Evolutionary conservation across 2,113 vertebrate genomes (phyloP).

Genomic region (Bos indicus): DNA sequence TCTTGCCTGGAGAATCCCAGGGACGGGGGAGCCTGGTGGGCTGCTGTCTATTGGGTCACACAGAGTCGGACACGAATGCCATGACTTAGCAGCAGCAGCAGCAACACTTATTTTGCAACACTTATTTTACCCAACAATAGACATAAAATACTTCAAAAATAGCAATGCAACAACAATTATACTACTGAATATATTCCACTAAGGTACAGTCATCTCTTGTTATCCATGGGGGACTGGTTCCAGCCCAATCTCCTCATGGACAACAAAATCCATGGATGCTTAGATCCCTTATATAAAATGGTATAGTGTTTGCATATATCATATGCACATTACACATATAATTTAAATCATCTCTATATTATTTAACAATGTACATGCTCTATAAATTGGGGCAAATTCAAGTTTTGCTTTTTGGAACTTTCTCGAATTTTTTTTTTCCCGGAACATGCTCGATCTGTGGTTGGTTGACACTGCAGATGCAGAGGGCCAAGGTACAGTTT

Average conservation of each 20-base stretch:
- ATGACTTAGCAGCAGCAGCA: too few species aligned
- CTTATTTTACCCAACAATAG: neutral
- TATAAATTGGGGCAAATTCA: neutral
- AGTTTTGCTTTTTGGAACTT: neutral
- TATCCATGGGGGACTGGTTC: neutral
- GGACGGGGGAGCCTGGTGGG: too few species aligned
- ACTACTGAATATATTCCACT: neutral
- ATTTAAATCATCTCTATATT: neutral
- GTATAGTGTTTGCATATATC: neutral
- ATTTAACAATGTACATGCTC: neutral
- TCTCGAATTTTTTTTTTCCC: neutral
- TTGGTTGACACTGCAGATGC: neutral
- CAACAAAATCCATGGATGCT: neutral
- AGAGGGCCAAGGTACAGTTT: neutral
- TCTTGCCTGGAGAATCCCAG: too few species aligned
- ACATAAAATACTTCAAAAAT: conserved; percentile 6
- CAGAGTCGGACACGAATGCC: too few species aligned
- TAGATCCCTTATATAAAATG: neutral
- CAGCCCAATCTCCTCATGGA: neutral
- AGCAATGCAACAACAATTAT: neutral
- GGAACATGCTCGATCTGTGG: neutral
- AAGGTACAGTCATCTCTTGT: neutral
- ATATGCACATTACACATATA: neutral
- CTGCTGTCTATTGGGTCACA: too few species aligned
- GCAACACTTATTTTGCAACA: neutral